Evolutionary conservation across 1,140 invertebrate species (phyloP), one percentile per base, ranked within the genome.

Genomic region (Diuraphis noxia): DNA sequence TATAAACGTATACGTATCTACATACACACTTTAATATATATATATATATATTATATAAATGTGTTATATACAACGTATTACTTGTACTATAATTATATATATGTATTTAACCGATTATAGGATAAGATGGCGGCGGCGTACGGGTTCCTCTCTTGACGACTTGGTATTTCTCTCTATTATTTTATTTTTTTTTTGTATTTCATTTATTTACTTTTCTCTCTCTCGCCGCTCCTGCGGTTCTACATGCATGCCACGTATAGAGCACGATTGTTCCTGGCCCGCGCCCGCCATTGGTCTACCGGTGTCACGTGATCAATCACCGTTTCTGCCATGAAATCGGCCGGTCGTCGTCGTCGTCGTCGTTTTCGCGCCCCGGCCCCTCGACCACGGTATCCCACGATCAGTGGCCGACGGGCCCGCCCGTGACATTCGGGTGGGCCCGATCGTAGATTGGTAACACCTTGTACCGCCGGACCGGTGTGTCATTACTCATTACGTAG

Each of bases 221-320:
- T 85, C 72, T 43, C 88, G n/a, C 63, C 72, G n/a, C 34, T 81
- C 41, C 34, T 91, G 43, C 36, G 41, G 43, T 79, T 90, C 77
- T 91, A 91, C 89, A 91, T 91, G 89, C 89, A 77, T 91, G 89
- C 89, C 89, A 91, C 89, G 89, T 91, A 91, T 91, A 25, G 89
- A 82, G 77, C 77, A 91, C 89, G 77, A 91, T 91, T 91, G 43
- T 91, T 91, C 77, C 43, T n/a, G 34, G 46, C 13, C 77, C 10
- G 34, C 10, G 43, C 34, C 21, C 34, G 23, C 30, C 77, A 91
- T 91, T 91, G 89, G 89, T 82, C 36, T 10, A n/a, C 77, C 89
- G 46, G 77, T 9, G 46, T 91, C 89, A 91, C 77, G 89, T 91
- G 89, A 91, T 21, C 77, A 6, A 25, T 25, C 5, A 19, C 34